Evolutionary conservation across 2,888 invertebrate genomes (phyloP), one percentile per base, ranked within the genome.

Genomic region (Iselma pallidipennis): DNA sequence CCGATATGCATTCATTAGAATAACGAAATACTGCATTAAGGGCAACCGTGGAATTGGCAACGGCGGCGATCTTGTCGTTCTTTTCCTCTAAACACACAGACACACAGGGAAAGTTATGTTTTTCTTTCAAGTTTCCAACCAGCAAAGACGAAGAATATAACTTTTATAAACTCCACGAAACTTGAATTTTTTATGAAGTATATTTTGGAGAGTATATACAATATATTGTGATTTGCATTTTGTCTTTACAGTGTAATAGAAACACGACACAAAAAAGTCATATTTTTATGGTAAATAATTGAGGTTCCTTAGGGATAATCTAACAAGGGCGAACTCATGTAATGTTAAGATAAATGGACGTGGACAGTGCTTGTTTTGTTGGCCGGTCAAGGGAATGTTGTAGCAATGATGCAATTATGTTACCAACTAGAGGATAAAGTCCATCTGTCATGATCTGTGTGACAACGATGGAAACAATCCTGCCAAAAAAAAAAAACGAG

Each of bases 1-100:
- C 77, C 76, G 77, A 77, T 78, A 76, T 78, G 76, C 77, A 78
- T 78, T 78, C 77, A 78, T 78, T 78, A 78, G 78, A 77, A 78
- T 78, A 76, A 77, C 75, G 77, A 77, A 77, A 74, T 74, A 74
- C 72, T 76, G 77, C 76, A 75, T 76, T 76, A 76, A 73, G 74
- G 74, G 71, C 69, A 73, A 74, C 66, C 70, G 16, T 10, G 10
- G 73, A 74, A 75, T 74, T 16, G 10, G 45, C 10, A 21, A 45
- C 45, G 45, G 12, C 72, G 74, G 69, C 71, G 72, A 74, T 73
- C 74, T 72, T 71, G 66, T 49, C 33, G 64, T 65, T 66, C 33
- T 14, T 33, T 14, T 16, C 16, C 3, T 16, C 21, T 21, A 45
- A 45, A 45, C 21, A 45, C 10, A 45, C 16, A 45, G 10, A 45